Percentiles rank a stretch among this genome's conserved stretches.
phyloP scores from a whole-genome alignment of 2,888 invertebrate genomes.

The Drosophila parthenogenetica region DNA sequence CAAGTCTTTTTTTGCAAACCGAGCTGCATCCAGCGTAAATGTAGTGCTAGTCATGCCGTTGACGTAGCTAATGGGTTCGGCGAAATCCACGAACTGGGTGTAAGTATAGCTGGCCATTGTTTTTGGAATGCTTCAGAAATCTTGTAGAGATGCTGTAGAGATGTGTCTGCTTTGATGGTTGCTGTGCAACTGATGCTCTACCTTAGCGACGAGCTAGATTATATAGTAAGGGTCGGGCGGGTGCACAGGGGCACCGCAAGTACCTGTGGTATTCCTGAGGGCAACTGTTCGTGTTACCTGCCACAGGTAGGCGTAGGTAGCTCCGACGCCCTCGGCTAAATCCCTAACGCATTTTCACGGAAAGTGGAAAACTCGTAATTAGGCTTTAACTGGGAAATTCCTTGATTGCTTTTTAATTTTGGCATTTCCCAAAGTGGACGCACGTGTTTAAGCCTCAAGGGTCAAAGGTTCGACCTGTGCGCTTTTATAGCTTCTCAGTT shows the following conservation, averaged over 20 bases:
- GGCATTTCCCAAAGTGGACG: conserved; percentile 41
- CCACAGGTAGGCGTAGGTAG: conserved; percentile 35
- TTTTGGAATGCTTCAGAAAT: background rate
- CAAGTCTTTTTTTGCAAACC: conserved; percentile 61
- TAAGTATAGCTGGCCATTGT: conserved; percentile 49
- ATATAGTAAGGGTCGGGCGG: conserved; percentile 28
- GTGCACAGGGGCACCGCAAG: background rate
- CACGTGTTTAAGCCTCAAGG: conserved; percentile 26
- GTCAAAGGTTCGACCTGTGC: background rate
- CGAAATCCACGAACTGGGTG: conserved; percentile 52
- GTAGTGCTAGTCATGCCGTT: conserved; percentile 34
- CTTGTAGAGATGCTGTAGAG: conserved; percentile 2
- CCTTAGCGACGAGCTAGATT: conserved; percentile 4
- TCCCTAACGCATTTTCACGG: conserved; percentile 25
- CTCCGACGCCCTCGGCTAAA: conserved; percentile 2
- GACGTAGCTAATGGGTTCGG: conserved; percentile 4
- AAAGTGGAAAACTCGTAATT: conserved; percentile 38
- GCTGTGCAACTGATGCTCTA: conserved; percentile 50
- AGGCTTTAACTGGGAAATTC: conserved; percentile 35
- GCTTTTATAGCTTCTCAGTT: conserved; percentile 31
- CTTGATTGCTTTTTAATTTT: conserved; percentile 65
- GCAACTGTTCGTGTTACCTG: conserved; percentile 2
- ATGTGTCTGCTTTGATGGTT: conserved; percentile 30
- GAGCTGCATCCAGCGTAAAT: conserved; percentile 54
- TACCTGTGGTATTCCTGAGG: background rate